Evolutionary conservation across 2,888 invertebrate genomes (phyloP).

Genomic region (Agrochola litura): DNA sequence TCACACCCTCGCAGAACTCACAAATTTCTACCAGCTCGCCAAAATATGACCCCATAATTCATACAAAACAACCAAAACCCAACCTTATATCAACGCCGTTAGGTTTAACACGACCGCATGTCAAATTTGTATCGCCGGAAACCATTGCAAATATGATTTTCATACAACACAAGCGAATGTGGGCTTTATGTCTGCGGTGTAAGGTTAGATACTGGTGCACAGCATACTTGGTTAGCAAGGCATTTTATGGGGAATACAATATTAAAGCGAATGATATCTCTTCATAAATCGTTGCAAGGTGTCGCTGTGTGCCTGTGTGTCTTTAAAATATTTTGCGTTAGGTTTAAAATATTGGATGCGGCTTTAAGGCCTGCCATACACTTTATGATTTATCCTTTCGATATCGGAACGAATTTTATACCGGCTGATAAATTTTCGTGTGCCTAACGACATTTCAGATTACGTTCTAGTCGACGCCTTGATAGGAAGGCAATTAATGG

Average conservation of each 20-base stretch:
- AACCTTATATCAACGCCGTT: constrained; percentile 28
- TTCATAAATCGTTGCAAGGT: constrained; percentile 76
- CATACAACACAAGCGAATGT: constrained; percentile 43
- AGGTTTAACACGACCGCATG: constrained; percentile 36
- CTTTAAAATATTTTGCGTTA: constrained; percentile 65
- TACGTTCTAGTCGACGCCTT: background rate
- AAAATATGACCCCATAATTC: constrained; percentile 53
- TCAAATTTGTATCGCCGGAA: constrained; percentile 40
- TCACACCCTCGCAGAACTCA: constrained; percentile 68
- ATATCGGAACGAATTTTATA: constrained; percentile 37
- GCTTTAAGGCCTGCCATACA: constrained; percentile 48
- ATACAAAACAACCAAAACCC: constrained; percentile 35
- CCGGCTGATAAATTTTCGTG: constrained; percentile 43
- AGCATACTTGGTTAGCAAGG: constrained; percentile 48
- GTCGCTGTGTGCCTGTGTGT: constrained; percentile 67
- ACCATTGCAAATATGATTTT: constrained; percentile 52
- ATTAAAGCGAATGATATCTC: constrained; percentile 78
- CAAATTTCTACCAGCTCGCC: constrained; percentile 69
- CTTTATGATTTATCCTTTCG: constrained; percentile 38
- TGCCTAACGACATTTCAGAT: constrained; percentile 16
- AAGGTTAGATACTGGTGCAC: constrained; percentile 31
- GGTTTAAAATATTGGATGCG: constrained; percentile 60
- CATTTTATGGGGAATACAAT: constrained; percentile 72
- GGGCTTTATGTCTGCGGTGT: constrained; percentile 26
- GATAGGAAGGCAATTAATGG: background rate